Evolutionary conservation across 1,140 invertebrate genomes (phyloP).

Genomic region (Cotesia vestalis): DNA sequence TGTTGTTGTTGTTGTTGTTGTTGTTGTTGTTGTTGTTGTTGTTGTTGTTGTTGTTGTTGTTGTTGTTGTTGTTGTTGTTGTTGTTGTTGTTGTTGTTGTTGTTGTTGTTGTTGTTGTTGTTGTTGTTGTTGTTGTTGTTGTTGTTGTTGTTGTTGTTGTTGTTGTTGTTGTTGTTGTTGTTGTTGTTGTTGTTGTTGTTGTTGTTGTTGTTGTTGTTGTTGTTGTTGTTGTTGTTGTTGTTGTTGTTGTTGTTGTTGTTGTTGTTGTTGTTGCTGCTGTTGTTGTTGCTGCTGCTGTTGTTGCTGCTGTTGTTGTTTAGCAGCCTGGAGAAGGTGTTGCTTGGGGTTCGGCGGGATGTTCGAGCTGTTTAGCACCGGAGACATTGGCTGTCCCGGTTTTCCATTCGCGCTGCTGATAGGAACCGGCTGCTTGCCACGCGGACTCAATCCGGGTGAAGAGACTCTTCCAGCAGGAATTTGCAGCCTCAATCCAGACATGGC

Average conservation of each 20-base stretch:
- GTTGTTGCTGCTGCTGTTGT: conserved; percentile 38
- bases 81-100: conserved; percentile 40
- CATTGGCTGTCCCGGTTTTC: conserved; percentile 56
- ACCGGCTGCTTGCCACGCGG: conserved; percentile 48
- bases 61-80: conserved; percentile 41
- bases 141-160: too few species aligned
- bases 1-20: conserved; percentile 47
- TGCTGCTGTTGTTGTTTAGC: conserved; percentile 53
- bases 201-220: conserved; percentile 49
- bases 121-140: conserved; percentile 9
- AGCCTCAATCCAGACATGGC: conserved; percentile 55
- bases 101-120: conserved; percentile 52
- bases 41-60: too few species aligned
- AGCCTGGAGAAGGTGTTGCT: conserved; percentile 60
- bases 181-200: conserved; percentile 44
- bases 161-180: conserved; percentile 44
- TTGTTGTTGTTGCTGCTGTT: conserved; percentile 44
- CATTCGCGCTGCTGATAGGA: conserved; percentile 39
- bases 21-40: conserved; percentile 42
- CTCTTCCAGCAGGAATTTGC: conserved; percentile 53
- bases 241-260: too few species aligned
- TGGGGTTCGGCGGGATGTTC: conserved; percentile 55
- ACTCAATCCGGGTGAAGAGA: conserved; percentile 57
- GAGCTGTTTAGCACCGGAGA: conserved; percentile 60
- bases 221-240: conserved; percentile 28